phyloP scores from a whole-genome alignment of 2,888 invertebrate genomes.

The Cephus nigrinus region DNA sequence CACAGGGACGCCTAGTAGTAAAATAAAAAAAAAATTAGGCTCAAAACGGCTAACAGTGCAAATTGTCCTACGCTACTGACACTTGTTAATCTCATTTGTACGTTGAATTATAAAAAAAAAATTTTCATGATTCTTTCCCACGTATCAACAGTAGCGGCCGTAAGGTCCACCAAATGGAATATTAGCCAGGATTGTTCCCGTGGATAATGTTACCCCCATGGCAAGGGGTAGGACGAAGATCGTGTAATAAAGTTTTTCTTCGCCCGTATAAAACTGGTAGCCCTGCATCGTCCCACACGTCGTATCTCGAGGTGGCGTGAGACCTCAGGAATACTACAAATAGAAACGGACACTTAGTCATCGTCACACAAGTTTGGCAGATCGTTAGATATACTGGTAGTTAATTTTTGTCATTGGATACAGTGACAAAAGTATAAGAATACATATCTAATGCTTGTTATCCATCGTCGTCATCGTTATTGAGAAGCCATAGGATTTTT shows the following conservation, averaged over 20 bases:
- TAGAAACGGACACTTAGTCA: background rate
- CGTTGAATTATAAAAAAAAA: background rate
- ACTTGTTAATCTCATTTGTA: background rate
- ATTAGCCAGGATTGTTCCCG: constrained; percentile 3
- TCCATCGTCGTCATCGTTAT: too few relatives aligned
- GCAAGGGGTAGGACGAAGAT: constrained; percentile 6
- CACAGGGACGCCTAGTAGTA: constrained; percentile 14
- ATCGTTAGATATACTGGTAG: constrained; percentile 7
- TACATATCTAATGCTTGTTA: background rate
- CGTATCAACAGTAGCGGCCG: background rate
- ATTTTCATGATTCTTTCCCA: background rate
- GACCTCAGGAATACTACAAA: constrained; percentile 19
- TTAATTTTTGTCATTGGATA: background rate
- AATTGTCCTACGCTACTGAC: background rate
- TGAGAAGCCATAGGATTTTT: background rate
- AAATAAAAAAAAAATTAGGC: background rate
- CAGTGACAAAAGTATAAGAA: background rate
- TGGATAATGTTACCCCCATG: constrained; percentile 2
- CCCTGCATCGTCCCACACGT: constrained; percentile 8
- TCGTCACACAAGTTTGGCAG: background rate
- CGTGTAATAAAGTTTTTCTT: constrained; percentile 27
- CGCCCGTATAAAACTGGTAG: constrained; percentile 23
- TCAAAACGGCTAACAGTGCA: background rate
- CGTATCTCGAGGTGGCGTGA: constrained; percentile 24
- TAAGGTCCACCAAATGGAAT: background rate